A percentile compares a stretch with the other conserved stretches of the same genome.
phyloP scores from a whole-genome alignment of 2,797 vertebrate genomes.

The Gobio occitaniae region DNA sequence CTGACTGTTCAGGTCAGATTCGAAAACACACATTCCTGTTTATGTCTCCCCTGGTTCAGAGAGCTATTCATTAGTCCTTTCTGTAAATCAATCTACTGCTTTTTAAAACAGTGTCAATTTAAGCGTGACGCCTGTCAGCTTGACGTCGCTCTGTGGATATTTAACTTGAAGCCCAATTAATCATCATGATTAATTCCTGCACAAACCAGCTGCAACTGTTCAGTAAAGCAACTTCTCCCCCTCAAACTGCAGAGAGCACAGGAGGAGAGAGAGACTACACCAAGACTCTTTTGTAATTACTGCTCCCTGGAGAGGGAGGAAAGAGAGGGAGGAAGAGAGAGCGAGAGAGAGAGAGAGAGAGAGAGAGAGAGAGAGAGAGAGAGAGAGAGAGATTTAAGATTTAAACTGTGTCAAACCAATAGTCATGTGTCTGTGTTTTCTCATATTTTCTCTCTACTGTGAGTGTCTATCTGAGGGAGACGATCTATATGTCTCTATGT shows the following conservation, averaged over 20 bases:
- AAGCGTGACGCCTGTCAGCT: constrained; percentile 81
- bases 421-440: constrained; percentile 11
- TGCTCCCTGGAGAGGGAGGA: constrained; percentile 58
- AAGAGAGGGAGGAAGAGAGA: constrained; percentile 35
- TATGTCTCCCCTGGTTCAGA: constrained; percentile 75
- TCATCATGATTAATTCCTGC: constrained; percentile 87
- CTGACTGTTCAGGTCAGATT: constrained; percentile 62
- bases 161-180: constrained; percentile 88
- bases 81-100: constrained; percentile 86
- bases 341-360: too few relatives aligned
- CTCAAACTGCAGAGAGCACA: constrained; percentile 51
- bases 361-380: too few relatives aligned
- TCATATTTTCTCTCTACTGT: background rate
- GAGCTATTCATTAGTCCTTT: constrained; percentile 81
- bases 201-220: constrained; percentile 83
- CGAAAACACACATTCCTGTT: constrained; percentile 80
- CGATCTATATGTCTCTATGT: background rate
- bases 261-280: constrained; percentile 38
- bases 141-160: constrained; percentile 85
- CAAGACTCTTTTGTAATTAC: constrained; percentile 55
- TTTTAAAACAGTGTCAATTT: constrained; percentile 85
- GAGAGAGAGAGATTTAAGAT: background rate
- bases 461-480: background rate
- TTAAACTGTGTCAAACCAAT: constrained; percentile 21
- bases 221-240: constrained; percentile 68